Evolutionary conservation across 2,113 vertebrate species (phyloP).

Genomic region (Melanotaenia duboulayi): DNA sequence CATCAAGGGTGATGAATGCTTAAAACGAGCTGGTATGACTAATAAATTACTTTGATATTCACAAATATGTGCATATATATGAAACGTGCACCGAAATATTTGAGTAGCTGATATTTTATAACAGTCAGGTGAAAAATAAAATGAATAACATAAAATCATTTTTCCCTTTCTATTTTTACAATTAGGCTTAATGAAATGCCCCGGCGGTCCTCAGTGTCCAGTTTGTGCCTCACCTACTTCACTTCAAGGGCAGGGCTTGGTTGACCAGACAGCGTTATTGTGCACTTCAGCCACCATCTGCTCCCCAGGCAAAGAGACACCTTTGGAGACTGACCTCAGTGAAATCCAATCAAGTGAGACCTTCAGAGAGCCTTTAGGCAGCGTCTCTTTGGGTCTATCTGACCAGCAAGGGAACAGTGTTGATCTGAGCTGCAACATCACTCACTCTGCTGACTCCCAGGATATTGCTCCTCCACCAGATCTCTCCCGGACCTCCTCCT

Average conservation of each 20-base stretch:
- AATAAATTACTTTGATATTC: constrained; percentile 45
- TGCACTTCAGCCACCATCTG: constrained; percentile 85
- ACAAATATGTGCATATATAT: constrained; percentile 42
- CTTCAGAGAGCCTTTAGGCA: constrained; percentile 80
- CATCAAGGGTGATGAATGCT: constrained; percentile 60
- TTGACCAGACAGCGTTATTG: constrained; percentile 77
- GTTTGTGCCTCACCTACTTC: constrained; percentile 82
- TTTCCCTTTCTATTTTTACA: constrained; percentile 42
- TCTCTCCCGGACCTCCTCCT: constrained; percentile 59
- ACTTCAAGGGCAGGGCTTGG: constrained; percentile 81
- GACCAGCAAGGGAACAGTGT: constrained; percentile 90
- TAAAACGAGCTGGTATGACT: constrained; percentile 46
- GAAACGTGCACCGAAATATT: constrained; percentile 38
- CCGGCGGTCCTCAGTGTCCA: constrained; percentile 87
- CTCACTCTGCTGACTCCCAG: constrained; percentile 47
- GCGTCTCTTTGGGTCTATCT: constrained; percentile 85
- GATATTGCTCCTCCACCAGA: constrained; percentile 64
- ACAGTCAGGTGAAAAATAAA: neutral
- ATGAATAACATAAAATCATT: neutral
- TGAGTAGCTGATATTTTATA: constrained; percentile 33
- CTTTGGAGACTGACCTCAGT: constrained; percentile 62
- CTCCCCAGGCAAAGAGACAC: constrained; percentile 71
- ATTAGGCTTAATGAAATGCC: constrained; percentile 90
- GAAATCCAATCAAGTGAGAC: constrained; percentile 69
- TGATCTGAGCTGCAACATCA: constrained; percentile 79